phyloP scores from a whole-genome alignment of 2,113 vertebrate genomes.

The Platycercus adscitus region DNA sequence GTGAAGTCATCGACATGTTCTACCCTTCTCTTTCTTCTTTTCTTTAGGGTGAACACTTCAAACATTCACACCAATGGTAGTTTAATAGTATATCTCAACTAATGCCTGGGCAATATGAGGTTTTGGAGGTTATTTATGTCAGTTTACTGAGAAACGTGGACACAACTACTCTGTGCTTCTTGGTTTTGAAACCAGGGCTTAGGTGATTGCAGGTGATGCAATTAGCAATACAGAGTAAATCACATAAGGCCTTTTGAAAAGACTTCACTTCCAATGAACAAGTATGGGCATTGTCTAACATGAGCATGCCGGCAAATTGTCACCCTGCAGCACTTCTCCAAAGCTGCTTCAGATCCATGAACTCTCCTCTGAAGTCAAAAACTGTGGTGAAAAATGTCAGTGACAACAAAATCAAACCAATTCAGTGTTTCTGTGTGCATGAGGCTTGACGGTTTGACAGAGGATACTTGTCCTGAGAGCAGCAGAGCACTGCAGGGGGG shows the following conservation, averaged over 20 bases:
- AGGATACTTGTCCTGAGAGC: background rate
- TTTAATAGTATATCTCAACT: background rate
- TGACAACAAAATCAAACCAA: background rate
- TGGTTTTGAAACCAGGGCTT: background rate
- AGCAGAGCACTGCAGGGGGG: background rate
- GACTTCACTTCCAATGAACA: fast-evolving
- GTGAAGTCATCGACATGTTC: background rate
- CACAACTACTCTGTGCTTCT: background rate
- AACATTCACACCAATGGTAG: background rate
- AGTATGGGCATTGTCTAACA: fast-evolving
- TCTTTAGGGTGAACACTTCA: background rate
- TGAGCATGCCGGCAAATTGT: fast-evolving
- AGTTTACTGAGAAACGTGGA: background rate
- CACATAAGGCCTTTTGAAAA: background rate
- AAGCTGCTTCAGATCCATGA: background rate
- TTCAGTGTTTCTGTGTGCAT: background rate
- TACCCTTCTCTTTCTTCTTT: background rate
- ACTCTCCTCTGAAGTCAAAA: background rate
- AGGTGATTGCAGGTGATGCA: background rate
- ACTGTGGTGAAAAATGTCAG: background rate
- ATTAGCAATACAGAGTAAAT: background rate
- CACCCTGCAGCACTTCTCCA: background rate
- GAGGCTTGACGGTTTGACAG: background rate
- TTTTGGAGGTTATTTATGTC: background rate
- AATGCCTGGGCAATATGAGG: background rate